These are phyloP conservation scores for Periparus ater DNA, from an alignment of 2,797 vertebrate genomes.

Conservation along the genomic window DNA sequence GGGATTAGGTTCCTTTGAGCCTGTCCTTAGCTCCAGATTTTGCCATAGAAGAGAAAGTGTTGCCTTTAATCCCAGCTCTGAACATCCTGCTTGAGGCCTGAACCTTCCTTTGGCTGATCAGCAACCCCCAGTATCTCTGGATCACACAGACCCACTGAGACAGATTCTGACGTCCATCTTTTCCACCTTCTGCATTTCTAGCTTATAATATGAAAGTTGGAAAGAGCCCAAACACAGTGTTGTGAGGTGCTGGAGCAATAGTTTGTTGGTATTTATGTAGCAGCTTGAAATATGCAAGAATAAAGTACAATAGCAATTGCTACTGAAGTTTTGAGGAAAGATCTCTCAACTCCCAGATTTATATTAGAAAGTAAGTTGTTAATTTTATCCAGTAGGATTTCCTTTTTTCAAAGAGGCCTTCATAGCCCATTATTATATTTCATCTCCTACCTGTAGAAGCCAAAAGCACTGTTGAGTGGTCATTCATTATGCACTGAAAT, in stretches of 20 bases:
- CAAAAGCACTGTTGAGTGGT: not conserved
- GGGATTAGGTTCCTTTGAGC: not conserved
- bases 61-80: not conserved
- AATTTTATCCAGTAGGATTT: not conserved
- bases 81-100: not conserved
- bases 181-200: not conserved
- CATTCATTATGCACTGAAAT: rapidly evolving
- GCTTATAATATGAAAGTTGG: not conserved
- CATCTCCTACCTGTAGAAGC: not conserved
- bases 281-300: not conserved
- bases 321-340: not conserved
- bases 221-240: not conserved
- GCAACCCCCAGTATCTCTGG: not conserved
- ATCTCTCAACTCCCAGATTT: not conserved
- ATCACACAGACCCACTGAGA: not conserved
- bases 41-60: conserved; percentile 4
- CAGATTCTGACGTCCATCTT: not conserved
- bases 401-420: not conserved
- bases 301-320: not conserved
- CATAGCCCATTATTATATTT: not conserved
- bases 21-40: not conserved
- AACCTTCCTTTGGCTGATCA: not conserved
- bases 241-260: not conserved
- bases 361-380: not conserved
- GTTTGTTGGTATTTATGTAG: not conserved